Base-by-base conservation (phyloP, 2,888 invertebrate species). In the Ophion slaviceki region DNA sequence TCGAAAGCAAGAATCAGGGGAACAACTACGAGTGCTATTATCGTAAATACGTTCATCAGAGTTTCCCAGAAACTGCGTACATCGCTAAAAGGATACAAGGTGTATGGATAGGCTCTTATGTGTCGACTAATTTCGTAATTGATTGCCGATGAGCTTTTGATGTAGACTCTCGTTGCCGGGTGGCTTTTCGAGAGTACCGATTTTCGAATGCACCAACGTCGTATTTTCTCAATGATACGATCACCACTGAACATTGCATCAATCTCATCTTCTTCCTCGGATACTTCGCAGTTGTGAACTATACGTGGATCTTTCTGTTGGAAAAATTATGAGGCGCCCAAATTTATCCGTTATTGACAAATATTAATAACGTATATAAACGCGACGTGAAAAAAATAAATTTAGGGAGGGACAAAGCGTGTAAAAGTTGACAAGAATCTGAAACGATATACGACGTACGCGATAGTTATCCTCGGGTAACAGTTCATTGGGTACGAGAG, bases 71-170 rank as follows among this genome's bases (percentile, higher is more conserved):
- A 89, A 68, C 90, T 91, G 85, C 94, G 91, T 70, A 94, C 89
- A 32, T 88, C 86, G 86, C 94, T 94, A n/a, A 94, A 94, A 0
- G 94, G 94, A 89, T 94, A 94, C 74, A 94, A 92, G 90, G 94
- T 93, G 28, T 89, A 90, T 0, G 90, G 91, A 86, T 93, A 89
- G 8, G 89, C 83, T 40, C 89, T 88, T 2, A 94, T 86, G 68
- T 94, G 94, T 20, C 91, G 90, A 20, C 84, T 90, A 76, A 93
- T 94, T 88, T 94, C 94, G 62, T 90, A 91, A 84, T 91, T 91
- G 32, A 94, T 91, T 2, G 92, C 92, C 0, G 91, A 91, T 10
- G 90, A 90, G 80, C 94, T 94, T 92, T 91, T 91, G 61, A 92
- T 79, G 45, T 88, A 91, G 77, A 89, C 90, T 62, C 87, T 87